These are phyloP conservation scores for Apotomis turbidana DNA, from an alignment of 2,888 invertebrate species.

Conservation along the genomic window DNA sequence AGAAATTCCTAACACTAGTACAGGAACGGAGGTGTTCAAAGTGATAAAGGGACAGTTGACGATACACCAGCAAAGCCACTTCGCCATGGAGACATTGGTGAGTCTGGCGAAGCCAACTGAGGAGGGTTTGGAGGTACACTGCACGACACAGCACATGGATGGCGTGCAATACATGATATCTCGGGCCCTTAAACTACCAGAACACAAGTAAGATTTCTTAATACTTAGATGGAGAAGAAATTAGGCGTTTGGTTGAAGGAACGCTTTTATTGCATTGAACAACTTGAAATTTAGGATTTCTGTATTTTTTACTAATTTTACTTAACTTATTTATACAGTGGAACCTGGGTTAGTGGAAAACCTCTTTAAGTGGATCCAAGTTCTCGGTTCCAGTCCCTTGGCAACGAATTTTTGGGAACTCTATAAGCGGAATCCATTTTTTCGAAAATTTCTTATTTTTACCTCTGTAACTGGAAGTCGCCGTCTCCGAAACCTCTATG, in stretches of 20 bases:
- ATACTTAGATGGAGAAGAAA: neutral
- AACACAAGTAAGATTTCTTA: conserved; percentile 79
- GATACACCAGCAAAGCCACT: conserved; percentile 87
- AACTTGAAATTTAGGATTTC: no score
- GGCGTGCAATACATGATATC: conserved; percentile 80
- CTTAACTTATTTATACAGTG: neutral
- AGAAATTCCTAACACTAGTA: conserved; percentile 53
- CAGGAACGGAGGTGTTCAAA: conserved; percentile 66
- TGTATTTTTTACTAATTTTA: no score
- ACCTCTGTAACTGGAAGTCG: no score
- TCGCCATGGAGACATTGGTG: conserved; percentile 87
- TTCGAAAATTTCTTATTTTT: no score
- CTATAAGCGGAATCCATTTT: no score
- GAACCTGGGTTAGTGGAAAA: no score
- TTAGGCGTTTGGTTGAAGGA: no score
- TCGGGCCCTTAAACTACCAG: conserved; percentile 78
- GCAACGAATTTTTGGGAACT: no score
- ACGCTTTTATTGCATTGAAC: no score
- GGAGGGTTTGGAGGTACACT: conserved; percentile 86
- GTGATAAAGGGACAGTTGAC: conserved; percentile 77
- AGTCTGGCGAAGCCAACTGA: conserved; percentile 87
- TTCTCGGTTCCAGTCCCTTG: no score
- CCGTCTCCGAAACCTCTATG: no score
- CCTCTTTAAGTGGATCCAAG: no score
- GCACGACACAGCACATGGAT: conserved; percentile 85